phyloP scores from a whole-genome alignment of 2,113 vertebrate species.

The Salminus brasiliensis region DNA sequence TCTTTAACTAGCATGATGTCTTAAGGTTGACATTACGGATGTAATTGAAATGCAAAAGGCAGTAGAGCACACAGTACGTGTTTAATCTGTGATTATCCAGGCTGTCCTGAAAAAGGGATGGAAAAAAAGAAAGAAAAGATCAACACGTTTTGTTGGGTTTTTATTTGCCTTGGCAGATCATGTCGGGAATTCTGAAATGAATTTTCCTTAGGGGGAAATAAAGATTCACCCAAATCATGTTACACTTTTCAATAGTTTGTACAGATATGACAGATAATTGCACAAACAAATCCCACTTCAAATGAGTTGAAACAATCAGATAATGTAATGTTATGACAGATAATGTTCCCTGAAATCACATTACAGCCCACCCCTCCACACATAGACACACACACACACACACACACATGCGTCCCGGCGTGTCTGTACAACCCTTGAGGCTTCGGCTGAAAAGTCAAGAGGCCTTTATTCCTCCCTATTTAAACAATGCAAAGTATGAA shows the following conservation, averaged over 20 bases:
- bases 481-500: conserved; percentile 26
- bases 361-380: not conserved
- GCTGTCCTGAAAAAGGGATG: not conserved
- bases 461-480: conserved; percentile 7
- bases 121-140: not conserved
- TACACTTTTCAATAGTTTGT: conserved; percentile 69
- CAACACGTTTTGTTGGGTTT: not conserved
- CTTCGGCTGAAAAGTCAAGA: not conserved
- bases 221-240: conserved; percentile 73
- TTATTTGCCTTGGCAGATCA: not conserved
- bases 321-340: conserved; percentile 19
- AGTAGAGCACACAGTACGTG: not conserved
- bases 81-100: conserved; percentile 17
- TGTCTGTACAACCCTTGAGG: conserved; percentile 1
- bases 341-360: conserved; percentile 32
- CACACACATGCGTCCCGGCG: not conserved
- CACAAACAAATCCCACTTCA: conserved; percentile 63
- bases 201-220: conserved; percentile 48
- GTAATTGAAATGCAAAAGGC: not conserved
- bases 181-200: conserved; percentile 28
- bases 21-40: not conserved
- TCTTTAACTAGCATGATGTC: not conserved
- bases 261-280: conserved; percentile 68
- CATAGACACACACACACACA: no score
- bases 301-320: conserved; percentile 48